A percentile compares a stretch with the other conserved stretches of the same genome.
Conservation (phyloP, 2,113 vertebrate species). For the Perognathus longimembris region DNA sequence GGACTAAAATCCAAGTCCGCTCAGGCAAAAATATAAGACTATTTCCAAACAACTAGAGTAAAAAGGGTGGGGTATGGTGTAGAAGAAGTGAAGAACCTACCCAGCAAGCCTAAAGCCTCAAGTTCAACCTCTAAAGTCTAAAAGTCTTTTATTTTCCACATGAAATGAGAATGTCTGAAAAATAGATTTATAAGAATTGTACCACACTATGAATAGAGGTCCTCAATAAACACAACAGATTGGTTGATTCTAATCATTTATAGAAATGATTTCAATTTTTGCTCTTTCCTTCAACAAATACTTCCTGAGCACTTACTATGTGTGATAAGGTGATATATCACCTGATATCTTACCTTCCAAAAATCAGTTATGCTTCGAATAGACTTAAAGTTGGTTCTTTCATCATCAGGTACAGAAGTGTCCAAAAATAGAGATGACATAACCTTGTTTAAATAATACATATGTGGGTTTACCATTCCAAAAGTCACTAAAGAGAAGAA, state of each 20-base stretch:
- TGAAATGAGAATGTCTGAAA: constrained; percentile 39
- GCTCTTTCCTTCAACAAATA: constrained; percentile 57
- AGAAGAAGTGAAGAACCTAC: no score
- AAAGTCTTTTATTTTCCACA: constrained; percentile 57
- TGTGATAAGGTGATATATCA: constrained; percentile 11
- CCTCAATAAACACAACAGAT: constrained; percentile 36
- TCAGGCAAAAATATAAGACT: no score
- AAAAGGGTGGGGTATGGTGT: no score
- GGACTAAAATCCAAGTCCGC: no score
- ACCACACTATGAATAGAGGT: not conserved
- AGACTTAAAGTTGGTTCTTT: constrained; percentile 64
- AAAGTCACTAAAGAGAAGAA: constrained; percentile 75
- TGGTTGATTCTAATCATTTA: constrained; percentile 41
- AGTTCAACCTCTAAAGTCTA: no score
- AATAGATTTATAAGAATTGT: constrained; percentile 10
- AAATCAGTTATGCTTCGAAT: constrained; percentile 80
- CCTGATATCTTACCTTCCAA: constrained; percentile 83
- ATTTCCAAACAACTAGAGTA: no score
- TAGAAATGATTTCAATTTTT: constrained; percentile 47
- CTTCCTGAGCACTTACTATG: not conserved
- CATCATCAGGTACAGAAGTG: constrained; percentile 36
- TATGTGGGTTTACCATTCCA: constrained; percentile 82
- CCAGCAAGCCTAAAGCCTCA: no score
- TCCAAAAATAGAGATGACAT: constrained; percentile 83
- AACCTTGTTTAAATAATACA: constrained; percentile 83